phyloP scores from a whole-genome alignment of 2,888 invertebrate species.

The Eurois occulta region DNA sequence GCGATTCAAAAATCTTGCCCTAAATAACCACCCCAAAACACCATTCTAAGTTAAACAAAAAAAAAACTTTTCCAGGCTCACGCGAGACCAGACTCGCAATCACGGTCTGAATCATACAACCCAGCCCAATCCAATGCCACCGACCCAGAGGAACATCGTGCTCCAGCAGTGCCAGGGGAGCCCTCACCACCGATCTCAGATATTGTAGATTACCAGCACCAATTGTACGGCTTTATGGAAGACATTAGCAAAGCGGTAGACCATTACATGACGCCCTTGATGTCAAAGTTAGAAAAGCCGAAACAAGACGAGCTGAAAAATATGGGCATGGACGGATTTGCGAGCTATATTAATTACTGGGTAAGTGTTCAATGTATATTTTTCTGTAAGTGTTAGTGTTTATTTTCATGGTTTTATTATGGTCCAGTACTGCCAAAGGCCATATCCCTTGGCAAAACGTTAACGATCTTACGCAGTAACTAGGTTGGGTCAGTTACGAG shows the following conservation, averaged over 20 bases:
- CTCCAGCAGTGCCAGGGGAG: neutral
- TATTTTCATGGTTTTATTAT: neutral
- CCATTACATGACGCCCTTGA: slow-evolving; percentile 47
- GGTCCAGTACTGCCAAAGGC: neutral
- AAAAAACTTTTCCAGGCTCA: slow-evolving; percentile 35
- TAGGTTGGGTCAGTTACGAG: too few species aligned
- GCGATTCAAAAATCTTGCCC: slow-evolving; percentile 14
- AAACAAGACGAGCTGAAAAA: slow-evolving; percentile 38
- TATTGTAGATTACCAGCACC: neutral
- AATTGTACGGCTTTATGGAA: slow-evolving; percentile 36
- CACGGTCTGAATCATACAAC: neutral
- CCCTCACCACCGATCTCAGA: neutral
- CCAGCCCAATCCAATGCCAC: neutral
- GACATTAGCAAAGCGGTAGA: slow-evolving; percentile 46
- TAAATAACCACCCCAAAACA: neutral
- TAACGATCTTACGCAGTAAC: too few species aligned
- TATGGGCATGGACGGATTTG: slow-evolving; percentile 36
- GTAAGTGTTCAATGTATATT: slow-evolving; percentile 54
- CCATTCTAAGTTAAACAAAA: neutral
- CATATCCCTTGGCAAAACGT: too few species aligned
- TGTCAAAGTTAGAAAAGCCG: slow-evolving; percentile 27
- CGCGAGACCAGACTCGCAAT: slow-evolving; percentile 38
- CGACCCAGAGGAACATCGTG: neutral
- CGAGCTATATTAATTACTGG: slow-evolving; percentile 49
- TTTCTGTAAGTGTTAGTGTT: neutral